These are phyloP conservation scores for Lasioglossum vierecki DNA, from an alignment of 2,888 invertebrate genomes.

Conservation along the genomic window DNA sequence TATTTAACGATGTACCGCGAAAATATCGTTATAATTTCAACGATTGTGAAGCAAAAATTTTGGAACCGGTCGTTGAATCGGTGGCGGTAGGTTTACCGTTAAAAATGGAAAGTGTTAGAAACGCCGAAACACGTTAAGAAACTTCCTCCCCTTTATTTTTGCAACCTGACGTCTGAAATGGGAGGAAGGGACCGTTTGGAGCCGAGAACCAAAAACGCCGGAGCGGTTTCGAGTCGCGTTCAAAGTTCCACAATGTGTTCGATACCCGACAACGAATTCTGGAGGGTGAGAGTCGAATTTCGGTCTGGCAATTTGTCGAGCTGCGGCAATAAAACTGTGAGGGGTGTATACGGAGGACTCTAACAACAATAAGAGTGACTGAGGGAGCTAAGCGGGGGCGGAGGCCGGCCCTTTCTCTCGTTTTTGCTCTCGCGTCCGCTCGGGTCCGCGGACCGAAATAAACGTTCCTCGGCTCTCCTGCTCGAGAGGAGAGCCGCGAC, in stretches of 20 bases:
- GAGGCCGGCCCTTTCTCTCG: conserved; percentile 53
- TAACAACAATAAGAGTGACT: conserved; percentile 44
- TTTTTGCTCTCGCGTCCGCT: background rate
- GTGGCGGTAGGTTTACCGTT: too few relatives aligned
- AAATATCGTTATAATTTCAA: too few relatives aligned
- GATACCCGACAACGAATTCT: background rate
- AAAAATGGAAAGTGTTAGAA: too few relatives aligned
- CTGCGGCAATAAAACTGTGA: conserved; percentile 33
- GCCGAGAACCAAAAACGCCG: background rate
- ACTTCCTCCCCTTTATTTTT: too few relatives aligned
- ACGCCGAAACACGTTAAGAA: too few relatives aligned
- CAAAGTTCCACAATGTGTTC: background rate
- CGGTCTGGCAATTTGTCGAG: conserved; percentile 47
- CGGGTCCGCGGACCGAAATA: conserved; percentile 61
- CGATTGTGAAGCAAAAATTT: too few relatives aligned
- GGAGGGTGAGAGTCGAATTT: conserved; percentile 2
- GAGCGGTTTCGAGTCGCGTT: background rate
- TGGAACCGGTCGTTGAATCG: too few relatives aligned
- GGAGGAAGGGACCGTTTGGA: background rate
- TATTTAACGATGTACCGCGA: too few relatives aligned
- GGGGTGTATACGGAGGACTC: conserved; percentile 49
- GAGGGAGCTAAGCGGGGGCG: conserved; percentile 37
- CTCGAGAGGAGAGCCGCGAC: conserved; percentile 19
- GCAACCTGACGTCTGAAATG: background rate
- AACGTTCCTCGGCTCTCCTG: conserved; percentile 49